phyloP scores from a whole-genome alignment of 2,888 invertebrate genomes.

The Scaptomyza polygonia region DNA sequence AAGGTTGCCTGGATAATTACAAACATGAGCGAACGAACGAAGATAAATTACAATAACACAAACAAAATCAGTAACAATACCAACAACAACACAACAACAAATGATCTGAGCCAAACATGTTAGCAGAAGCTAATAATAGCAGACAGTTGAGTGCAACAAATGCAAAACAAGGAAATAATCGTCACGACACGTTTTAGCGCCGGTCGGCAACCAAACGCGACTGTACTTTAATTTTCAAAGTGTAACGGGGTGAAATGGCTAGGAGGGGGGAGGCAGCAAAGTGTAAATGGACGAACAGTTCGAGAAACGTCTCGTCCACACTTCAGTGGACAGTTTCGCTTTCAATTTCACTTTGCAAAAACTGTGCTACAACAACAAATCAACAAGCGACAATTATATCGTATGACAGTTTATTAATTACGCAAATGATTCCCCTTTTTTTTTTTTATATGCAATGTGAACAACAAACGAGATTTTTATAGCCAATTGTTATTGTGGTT shows the following conservation, averaged over 20 bases:
- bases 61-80: slow-evolving; percentile 18
- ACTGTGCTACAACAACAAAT: slow-evolving; percentile 55
- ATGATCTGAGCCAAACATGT: slow-evolving; percentile 38
- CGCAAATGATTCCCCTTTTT: slow-evolving; percentile 38
- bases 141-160: slow-evolving; percentile 56
- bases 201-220: slow-evolving; percentile 38
- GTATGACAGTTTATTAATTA: slow-evolving; percentile 52
- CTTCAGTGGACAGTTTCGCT: slow-evolving; percentile 56
- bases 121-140: slow-evolving; percentile 52
- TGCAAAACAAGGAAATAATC: slow-evolving; percentile 70
- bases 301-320: slow-evolving; percentile 26
- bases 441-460: slow-evolving; percentile 7
- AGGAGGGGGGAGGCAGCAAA: not conserved
- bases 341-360: slow-evolving; percentile 58
- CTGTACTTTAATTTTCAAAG: slow-evolving; percentile 59
- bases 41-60: slow-evolving; percentile 59
- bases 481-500: slow-evolving; percentile 15
- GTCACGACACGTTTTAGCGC: slow-evolving; percentile 41
- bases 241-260: not conserved
- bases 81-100: slow-evolving; percentile 42
- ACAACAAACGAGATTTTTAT: slow-evolving; percentile 43
- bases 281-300: slow-evolving; percentile 16
- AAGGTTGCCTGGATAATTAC: slow-evolving; percentile 72
- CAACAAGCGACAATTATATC: slow-evolving; percentile 9
- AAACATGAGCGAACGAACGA: slow-evolving; percentile 65